A percentile compares a stretch with the other conserved stretches of the same genome.
These are phyloP conservation scores for Siniperca obscura DNA, from an alignment of 2,797 vertebrate genomes.

Conservation along the genomic window DNA sequence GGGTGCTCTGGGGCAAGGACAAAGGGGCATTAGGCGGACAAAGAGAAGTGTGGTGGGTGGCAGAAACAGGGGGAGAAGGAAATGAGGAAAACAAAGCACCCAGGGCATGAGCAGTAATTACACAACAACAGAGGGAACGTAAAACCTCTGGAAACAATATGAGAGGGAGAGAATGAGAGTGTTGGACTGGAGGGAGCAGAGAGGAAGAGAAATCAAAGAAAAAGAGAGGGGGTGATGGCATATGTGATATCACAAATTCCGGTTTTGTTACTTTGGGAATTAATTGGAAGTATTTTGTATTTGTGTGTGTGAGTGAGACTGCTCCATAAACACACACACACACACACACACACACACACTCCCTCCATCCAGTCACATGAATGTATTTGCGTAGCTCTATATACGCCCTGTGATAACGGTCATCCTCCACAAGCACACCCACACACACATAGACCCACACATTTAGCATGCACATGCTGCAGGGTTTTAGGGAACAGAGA, in stretches of 20 bases:
- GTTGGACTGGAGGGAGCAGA: neutral
- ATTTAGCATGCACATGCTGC: constrained; percentile 46
- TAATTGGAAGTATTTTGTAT: neutral
- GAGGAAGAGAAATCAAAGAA: neutral
- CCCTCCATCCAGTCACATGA: neutral
- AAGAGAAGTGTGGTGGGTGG: constrained; percentile 76
- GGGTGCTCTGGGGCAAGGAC: constrained; percentile 73
- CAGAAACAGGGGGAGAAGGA: constrained; percentile 72
- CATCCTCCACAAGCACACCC: constrained; percentile 1
- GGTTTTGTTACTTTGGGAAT: neutral
- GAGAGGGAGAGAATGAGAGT: constrained; percentile 27
- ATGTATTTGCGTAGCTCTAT: neutral
- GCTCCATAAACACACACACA: neutral
- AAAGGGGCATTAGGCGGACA: constrained; percentile 81
- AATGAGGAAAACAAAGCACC: constrained; percentile 68
- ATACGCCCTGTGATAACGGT: constrained; percentile 25
- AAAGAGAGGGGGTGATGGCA: constrained; percentile 7
- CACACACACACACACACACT: neutral
- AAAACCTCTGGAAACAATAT: constrained; percentile 63
- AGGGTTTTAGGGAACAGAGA: constrained; percentile 55
- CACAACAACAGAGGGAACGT: constrained; percentile 62
- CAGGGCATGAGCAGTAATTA: constrained; percentile 76
- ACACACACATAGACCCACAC: constrained; percentile 19
- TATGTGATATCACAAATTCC: neutral
- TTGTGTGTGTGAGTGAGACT: neutral